Evolutionary conservation across 1,140 invertebrate species (phyloP).

Genomic region (Drosophila prosaltans): DNA sequence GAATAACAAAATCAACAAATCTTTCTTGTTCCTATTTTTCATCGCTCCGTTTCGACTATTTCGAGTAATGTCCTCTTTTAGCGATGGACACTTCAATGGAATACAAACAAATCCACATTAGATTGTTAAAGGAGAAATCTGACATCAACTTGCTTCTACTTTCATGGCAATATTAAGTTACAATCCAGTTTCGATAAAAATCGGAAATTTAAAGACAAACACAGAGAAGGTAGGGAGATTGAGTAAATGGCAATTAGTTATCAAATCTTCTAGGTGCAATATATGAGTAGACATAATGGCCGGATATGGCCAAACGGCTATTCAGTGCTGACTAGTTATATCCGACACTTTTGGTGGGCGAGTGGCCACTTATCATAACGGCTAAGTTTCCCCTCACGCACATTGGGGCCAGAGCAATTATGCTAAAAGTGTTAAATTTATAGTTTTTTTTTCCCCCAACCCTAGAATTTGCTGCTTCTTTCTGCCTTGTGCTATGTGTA

Average conservation of each 20-base stretch:
- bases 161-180: conserved; percentile 52
- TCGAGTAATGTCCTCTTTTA: too few species aligned
- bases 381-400: conserved; percentile 55
- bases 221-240: too few species aligned
- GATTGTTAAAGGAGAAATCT: neutral
- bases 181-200: conserved; percentile 59
- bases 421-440: conserved; percentile 80
- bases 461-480: conserved; percentile 37
- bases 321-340: conserved; percentile 67
- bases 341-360: conserved; percentile 35
- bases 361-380: conserved; percentile 73
- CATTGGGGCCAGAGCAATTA: conserved; percentile 70
- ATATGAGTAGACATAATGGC: conserved; percentile 61
- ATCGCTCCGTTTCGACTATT: too few species aligned
- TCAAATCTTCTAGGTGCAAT: conserved; percentile 39
- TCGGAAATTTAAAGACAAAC: conserved; percentile 19
- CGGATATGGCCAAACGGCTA: conserved; percentile 43
- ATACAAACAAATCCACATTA: too few species aligned
- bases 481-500: conserved; percentile 44
- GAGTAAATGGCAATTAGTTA: conserved; percentile 51
- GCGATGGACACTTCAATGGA: too few species aligned
- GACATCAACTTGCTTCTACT: neutral
- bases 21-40: too few species aligned
- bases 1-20: too few species aligned
- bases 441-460: conserved; percentile 58